Evolutionary conservation across 1,140 invertebrate species (phyloP).

Genomic region (Drosophila trapezifrons): DNA sequence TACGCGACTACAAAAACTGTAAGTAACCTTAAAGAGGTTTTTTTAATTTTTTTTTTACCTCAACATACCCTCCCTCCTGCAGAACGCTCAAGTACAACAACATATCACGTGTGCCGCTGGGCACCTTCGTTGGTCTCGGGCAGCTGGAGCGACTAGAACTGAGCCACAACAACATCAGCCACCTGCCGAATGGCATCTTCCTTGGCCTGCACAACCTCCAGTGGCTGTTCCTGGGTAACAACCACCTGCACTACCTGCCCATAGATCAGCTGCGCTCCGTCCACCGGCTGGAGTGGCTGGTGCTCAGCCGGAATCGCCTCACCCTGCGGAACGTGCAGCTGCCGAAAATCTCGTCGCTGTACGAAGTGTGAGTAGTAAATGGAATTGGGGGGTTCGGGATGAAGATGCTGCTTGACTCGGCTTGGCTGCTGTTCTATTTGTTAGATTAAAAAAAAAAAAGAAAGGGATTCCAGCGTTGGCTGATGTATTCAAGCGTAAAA

Average conservation of each 20-base stretch:
- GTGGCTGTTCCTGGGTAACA: constrained; percentile 84
- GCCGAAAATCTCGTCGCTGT: constrained; percentile 84
- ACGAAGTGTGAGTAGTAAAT: constrained; percentile 86
- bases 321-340: constrained; percentile 84
- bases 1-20: constrained; percentile 66
- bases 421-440: constrained; percentile 57
- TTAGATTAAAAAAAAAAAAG: constrained; percentile 72
- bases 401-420: background rate
- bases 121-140: constrained; percentile 60
- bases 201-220: constrained; percentile 83
- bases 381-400: constrained; percentile 16
- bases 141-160: constrained; percentile 77
- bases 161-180: constrained; percentile 84
- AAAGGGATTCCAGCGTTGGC: constrained; percentile 34
- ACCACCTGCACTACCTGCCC: constrained; percentile 73
- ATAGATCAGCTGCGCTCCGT: constrained; percentile 84
- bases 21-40: constrained; percentile 8
- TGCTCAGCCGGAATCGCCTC: constrained; percentile 85
- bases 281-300: constrained; percentile 83
- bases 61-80: background rate
- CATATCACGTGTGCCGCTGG: constrained; percentile 78
- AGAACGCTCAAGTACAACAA: constrained; percentile 78
- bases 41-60: background rate
- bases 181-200: constrained; percentile 83
- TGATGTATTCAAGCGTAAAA: constrained; percentile 78